Percentiles rank a stretch among this genome's conserved stretches.
These are phyloP conservation scores for Channa maculata DNA, from an alignment of 2,113 vertebrate genomes.

Conservation along the genomic window DNA sequence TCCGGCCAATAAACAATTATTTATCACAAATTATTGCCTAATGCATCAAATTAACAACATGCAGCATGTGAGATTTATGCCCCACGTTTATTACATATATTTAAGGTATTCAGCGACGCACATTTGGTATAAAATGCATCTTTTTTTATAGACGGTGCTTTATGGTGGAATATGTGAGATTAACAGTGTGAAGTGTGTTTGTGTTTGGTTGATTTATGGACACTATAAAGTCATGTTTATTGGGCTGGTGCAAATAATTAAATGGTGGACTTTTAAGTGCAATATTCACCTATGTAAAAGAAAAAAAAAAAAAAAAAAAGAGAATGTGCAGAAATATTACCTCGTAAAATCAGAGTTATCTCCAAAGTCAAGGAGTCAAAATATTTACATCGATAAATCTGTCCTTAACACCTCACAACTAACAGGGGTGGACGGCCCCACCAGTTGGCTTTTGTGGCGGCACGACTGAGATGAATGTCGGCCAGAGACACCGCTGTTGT, in stretches of 20 bases:
- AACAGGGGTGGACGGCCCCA: slow-evolving; percentile 86
- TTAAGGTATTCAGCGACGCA: slow-evolving; percentile 95
- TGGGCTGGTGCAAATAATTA: slow-evolving; percentile 97
- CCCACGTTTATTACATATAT: slow-evolving; percentile 99
- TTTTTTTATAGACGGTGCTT: slow-evolving; percentile 96
- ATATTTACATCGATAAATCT: slow-evolving; percentile 95
- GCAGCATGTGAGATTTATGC: slow-evolving; percentile 97
- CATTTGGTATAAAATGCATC: slow-evolving; percentile 96
- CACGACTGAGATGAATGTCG: slow-evolving; percentile 83
- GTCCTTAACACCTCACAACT: slow-evolving; percentile 85
- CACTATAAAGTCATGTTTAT: slow-evolving; percentile 97
- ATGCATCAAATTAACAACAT: slow-evolving; percentile 99
- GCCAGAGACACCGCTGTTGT: slow-evolving; percentile 79
- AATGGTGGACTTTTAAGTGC: slow-evolving; percentile 96
- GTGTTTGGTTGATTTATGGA: slow-evolving; percentile 95
- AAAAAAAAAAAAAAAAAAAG: slow-evolving; percentile 63
- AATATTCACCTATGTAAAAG: slow-evolving; percentile 93
- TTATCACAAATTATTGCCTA: slow-evolving; percentile 99
- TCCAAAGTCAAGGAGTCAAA: slow-evolving; percentile 93
- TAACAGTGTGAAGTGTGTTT: slow-evolving; percentile 96
- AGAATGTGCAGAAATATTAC: slow-evolving; percentile 92
- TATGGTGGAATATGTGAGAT: slow-evolving; percentile 97
- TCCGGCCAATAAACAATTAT: slow-evolving; percentile 99
- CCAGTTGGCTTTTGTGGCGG: slow-evolving; percentile 86
- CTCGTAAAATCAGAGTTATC: slow-evolving; percentile 94